A percentile compares a stretch with the other conserved stretches of the same genome.
Evolutionary conservation across 2,888 invertebrate species (phyloP).

Genomic region (Mystacides longicornis): DNA sequence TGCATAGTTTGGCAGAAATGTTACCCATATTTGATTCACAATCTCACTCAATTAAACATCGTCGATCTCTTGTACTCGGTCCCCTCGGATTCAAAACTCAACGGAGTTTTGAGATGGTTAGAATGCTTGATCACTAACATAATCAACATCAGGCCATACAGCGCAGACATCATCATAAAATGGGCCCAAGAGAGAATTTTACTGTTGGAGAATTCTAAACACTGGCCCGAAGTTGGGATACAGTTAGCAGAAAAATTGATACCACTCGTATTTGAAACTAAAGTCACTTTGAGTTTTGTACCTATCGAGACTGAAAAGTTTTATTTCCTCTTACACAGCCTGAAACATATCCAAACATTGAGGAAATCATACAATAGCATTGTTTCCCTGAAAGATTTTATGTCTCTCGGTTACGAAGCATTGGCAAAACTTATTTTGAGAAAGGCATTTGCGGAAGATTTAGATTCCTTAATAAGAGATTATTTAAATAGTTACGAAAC

Average conservation of each 20-base stretch:
- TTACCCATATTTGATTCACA: conserved; percentile 16
- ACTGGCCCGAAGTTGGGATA: conserved; percentile 47
- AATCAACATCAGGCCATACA: conserved; percentile 41
- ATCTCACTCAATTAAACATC: conserved; percentile 13
- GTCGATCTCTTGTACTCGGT: conserved; percentile 33
- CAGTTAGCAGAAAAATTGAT: conserved; percentile 23
- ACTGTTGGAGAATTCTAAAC: conserved; percentile 40
- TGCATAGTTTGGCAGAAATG: conserved; percentile 23
- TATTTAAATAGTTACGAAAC: conserved; percentile 41
- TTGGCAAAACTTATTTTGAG: conserved; percentile 43
- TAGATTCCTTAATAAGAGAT: conserved; percentile 37
- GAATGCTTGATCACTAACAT: conserved; percentile 41
- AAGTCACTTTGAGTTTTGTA: conserved; percentile 16
- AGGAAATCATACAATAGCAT: conserved; percentile 22
- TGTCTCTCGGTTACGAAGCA: conserved; percentile 34
- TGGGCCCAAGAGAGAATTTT: conserved; percentile 46
- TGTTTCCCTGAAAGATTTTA: conserved; percentile 22
- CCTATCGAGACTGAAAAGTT: conserved; percentile 21
- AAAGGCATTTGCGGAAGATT: conserved; percentile 37
- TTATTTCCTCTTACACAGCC: conserved; percentile 16
- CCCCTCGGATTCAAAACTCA: conserved; percentile 41
- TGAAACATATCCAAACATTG: conserved; percentile 22
- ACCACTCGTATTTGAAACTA: conserved; percentile 18
- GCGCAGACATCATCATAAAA: conserved; percentile 42
- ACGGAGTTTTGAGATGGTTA: conserved; percentile 42